phyloP scores from a whole-genome alignment of 2,797 vertebrate species.

The Myotis planiceps region DNA sequence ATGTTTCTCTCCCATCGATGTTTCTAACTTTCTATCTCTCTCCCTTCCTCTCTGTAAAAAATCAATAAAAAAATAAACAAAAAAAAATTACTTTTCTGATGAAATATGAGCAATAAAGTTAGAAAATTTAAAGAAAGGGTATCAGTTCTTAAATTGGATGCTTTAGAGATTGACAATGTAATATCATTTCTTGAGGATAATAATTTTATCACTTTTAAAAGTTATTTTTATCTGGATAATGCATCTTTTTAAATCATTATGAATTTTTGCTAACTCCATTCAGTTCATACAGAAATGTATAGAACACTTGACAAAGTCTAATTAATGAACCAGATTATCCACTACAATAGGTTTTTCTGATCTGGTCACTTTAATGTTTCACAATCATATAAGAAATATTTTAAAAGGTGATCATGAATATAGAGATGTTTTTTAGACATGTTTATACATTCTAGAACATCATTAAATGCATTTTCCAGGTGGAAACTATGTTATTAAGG shows the following conservation, averaged over 20 bases:
- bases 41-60: too few species aligned
- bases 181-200: conserved; percentile 13
- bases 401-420: not conserved
- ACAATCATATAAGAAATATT: not conserved
- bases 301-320: not conserved
- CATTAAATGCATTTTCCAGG: not conserved
- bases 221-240: conserved; percentile 14
- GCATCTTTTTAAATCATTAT: conserved; percentile 29
- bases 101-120: not conserved
- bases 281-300: conserved; percentile 13
- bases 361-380: not conserved
- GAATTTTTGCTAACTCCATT: not conserved
- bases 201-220: conserved; percentile 30
- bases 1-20: too few species aligned
- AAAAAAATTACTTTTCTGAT: not conserved
- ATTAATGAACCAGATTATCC: not conserved
- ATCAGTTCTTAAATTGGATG: not conserved
- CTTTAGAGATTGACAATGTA: not conserved
- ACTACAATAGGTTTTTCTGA: not conserved
- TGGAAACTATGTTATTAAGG: not conserved
- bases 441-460: not conserved
- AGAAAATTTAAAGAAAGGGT: not conserved
- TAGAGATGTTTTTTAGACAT: not conserved
- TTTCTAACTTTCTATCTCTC: too few species aligned
- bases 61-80: too few species aligned